Evolutionary conservation across 2,888 invertebrate species (phyloP).

Genomic region (Pimpla rufipes): DNA sequence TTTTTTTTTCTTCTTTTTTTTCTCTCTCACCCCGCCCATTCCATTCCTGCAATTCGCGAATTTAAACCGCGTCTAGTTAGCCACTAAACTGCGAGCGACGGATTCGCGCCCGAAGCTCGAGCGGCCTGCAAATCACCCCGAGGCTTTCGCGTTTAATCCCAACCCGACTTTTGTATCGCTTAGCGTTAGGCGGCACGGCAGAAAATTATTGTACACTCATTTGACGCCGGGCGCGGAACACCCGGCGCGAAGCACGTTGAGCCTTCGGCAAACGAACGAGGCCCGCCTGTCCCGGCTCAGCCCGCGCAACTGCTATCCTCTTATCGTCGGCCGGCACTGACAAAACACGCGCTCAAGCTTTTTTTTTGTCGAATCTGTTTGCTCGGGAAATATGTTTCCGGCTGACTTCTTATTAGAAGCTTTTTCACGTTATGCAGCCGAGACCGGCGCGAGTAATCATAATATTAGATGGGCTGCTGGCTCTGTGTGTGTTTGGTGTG

Average conservation of each 20-base stretch:
- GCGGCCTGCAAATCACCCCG: neutral
- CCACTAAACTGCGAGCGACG: neutral
- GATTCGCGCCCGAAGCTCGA: conserved; percentile 24
- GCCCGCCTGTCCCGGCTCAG: conserved; percentile 4
- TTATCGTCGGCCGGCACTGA: conserved; percentile 38
- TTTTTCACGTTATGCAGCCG: conserved; percentile 5
- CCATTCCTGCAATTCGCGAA: conserved; percentile 41
- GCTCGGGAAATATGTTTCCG: conserved; percentile 35
- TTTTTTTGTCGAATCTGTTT: conserved; percentile 22
- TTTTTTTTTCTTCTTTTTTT: conserved; percentile 30
- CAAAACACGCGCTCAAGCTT: conserved; percentile 7
- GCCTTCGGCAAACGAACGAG: conserved; percentile 36
- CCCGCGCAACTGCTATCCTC: neutral
- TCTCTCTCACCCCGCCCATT: conserved; percentile 57
- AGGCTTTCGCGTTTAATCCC: neutral
- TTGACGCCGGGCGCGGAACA: conserved; percentile 1
- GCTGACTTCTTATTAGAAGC: neutral
- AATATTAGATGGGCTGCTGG: neutral
- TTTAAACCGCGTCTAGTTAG: conserved; percentile 24
- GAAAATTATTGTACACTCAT: conserved; percentile 8
- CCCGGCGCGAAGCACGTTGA: neutral
- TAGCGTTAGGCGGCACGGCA: neutral
- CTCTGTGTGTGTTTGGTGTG: neutral
- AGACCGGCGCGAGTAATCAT: neutral
- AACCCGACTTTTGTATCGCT: conserved; percentile 3